A percentile compares a stretch with the other conserved stretches of the same genome.
Evolutionary conservation across 2,113 vertebrate species (phyloP).

Genomic region (Myotis lucifugus): DNA sequence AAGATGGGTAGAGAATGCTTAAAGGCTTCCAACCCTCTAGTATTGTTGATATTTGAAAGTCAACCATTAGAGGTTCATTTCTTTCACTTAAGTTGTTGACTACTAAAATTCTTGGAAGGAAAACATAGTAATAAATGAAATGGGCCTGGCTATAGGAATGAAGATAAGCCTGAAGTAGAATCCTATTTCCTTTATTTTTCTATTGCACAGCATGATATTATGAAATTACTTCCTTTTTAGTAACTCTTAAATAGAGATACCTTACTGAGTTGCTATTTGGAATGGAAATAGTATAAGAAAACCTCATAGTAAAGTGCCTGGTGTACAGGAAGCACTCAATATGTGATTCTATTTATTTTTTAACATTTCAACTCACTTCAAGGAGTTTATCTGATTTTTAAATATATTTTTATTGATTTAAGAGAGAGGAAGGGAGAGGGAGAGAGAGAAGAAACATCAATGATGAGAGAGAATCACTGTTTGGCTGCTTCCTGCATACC

Average conservation of each 20-base stretch:
- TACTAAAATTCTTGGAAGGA: not conserved
- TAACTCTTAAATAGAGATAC: not conserved
- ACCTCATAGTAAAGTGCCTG: not conserved
- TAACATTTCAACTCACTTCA: not conserved
- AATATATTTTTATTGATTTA: too few species aligned
- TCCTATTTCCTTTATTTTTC: not conserved
- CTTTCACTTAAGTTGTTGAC: not conserved
- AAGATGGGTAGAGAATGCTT: not conserved
- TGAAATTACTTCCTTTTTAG: not conserved
- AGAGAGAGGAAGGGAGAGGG: too few species aligned
- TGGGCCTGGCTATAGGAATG: not conserved
- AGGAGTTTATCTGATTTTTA: not conserved
- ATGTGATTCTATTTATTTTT: not conserved
- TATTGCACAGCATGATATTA: not conserved
- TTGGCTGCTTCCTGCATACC: too few species aligned
- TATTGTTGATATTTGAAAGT: not conserved
- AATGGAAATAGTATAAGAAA: not conserved
- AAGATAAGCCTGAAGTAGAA: not conserved
- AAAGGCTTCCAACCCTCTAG: not conserved
- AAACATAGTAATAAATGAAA: constrained; percentile 16
- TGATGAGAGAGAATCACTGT: too few species aligned
- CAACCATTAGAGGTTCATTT: not conserved
- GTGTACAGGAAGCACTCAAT: not conserved
- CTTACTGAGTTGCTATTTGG: not conserved
- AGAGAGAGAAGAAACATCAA: too few species aligned